phyloP scores from a whole-genome alignment of 2,797 vertebrate species.

The Manis crassicaudata region DNA sequence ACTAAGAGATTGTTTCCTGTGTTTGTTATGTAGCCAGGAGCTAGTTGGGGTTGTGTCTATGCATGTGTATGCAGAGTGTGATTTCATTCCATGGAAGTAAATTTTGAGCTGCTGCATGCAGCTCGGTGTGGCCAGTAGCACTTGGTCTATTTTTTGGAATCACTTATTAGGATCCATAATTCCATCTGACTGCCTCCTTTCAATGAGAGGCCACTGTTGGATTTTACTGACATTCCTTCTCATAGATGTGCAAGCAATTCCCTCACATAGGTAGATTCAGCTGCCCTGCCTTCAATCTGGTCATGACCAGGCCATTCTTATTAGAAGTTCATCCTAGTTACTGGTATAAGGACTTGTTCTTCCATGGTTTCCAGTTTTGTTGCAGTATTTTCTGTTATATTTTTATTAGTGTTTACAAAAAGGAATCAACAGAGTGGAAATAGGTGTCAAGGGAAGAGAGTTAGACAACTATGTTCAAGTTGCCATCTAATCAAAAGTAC shows the following conservation, averaged over 20 bases:
- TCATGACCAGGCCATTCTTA: background rate
- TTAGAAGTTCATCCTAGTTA: background rate
- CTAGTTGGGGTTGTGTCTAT: background rate
- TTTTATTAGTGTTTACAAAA: constrained; percentile 12
- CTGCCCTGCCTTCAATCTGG: background rate
- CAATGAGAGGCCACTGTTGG: background rate
- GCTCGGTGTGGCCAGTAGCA: background rate
- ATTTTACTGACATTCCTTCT: background rate
- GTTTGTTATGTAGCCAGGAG: background rate
- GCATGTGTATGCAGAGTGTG: background rate
- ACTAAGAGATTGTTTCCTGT: background rate
- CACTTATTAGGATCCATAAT: background rate
- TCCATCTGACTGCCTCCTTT: background rate
- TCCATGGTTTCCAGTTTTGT: background rate
- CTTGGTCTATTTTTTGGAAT: background rate
- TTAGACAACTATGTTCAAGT: background rate
- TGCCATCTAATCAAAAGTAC: background rate
- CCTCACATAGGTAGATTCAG: background rate
- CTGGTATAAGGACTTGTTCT: background rate
- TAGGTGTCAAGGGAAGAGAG: background rate
- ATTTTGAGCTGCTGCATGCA: background rate
- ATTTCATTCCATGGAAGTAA: background rate
- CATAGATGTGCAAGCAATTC: background rate
- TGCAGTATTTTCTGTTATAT: background rate
- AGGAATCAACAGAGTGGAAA: background rate